phyloP scores from a whole-genome alignment of 2,888 invertebrate genomes.

The Nomada flava region DNA sequence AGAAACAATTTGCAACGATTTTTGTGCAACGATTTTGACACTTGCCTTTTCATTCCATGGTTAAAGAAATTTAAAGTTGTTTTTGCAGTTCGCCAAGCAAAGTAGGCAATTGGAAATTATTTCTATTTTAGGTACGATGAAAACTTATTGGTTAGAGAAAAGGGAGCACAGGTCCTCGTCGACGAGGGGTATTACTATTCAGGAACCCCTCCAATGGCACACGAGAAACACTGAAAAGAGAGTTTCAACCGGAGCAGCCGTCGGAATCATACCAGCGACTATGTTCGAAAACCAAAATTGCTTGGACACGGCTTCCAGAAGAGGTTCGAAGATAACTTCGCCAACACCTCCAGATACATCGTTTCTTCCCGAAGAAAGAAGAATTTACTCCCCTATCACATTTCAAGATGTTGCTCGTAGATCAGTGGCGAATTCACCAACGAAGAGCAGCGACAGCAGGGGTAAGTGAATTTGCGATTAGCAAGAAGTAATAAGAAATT shows the following conservation, averaged over 20 bases:
- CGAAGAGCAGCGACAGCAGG: constrained; percentile 84
- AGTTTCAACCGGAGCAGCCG: constrained; percentile 59
- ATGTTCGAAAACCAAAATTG: constrained; percentile 56
- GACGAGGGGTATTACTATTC: constrained; percentile 78
- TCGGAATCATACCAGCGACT: constrained; percentile 24
- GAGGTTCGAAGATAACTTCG: constrained; percentile 70
- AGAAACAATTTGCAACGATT: too few species aligned
- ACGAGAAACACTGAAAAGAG: constrained; percentile 84
- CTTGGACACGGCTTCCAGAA: constrained; percentile 61
- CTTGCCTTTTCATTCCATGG: too few species aligned
- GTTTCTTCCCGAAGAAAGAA: constrained; percentile 87
- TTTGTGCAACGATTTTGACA: too few species aligned
- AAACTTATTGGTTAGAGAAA: constrained; percentile 94
- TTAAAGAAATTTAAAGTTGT: not conserved
- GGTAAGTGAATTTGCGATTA: constrained; percentile 68
- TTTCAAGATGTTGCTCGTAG: constrained; percentile 93
- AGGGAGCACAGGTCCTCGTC: constrained; percentile 88
- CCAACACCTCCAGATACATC: constrained; percentile 72
- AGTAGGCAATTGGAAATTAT: not conserved
- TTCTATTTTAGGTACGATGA: constrained; percentile 89
- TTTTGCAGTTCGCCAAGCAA: not conserved
- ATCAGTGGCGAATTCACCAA: constrained; percentile 92
- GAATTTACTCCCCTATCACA: constrained; percentile 93
- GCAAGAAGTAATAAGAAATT: not conserved
- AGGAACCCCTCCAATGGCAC: constrained; percentile 77